phyloP scores from a whole-genome alignment of 2,888 invertebrate genomes.

The Cephonodes hylas region DNA sequence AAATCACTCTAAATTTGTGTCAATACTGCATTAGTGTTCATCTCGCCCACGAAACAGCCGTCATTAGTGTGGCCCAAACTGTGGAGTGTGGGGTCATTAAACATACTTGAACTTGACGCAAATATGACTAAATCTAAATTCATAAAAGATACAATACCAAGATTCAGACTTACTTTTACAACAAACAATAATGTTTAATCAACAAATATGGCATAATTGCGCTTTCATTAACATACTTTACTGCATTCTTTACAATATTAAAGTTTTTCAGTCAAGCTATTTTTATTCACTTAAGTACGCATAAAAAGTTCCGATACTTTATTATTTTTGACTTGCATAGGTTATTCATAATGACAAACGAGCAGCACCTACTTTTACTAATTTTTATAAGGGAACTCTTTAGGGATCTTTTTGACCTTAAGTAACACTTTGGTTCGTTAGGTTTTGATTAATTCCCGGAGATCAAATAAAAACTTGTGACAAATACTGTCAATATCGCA shows the following conservation, averaged over 20 bases:
- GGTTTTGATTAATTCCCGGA: too few species aligned
- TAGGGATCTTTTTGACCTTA: not conserved
- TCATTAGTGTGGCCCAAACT: not conserved
- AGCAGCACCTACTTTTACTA: not conserved
- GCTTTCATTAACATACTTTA: not conserved
- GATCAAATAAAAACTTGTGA: too few species aligned
- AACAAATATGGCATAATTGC: not conserved
- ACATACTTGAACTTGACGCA: not conserved
- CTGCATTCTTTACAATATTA: not conserved
- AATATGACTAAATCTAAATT: not conserved
- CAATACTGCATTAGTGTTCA: conserved; percentile 17
- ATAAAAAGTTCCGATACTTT: not conserved
- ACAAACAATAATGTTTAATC: not conserved
- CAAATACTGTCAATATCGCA: too few species aligned
- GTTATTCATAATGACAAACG: not conserved
- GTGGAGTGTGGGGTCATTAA: not conserved
- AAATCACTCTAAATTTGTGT: conserved; percentile 65
- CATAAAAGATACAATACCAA: not conserved
- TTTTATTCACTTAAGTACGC: not conserved
- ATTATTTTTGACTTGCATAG: not conserved
- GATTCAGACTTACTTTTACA: not conserved
- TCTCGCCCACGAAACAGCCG: not conserved
- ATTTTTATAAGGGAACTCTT: not conserved
- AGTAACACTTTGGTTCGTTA: too few species aligned
- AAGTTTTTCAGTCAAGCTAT: not conserved